A percentile compares a stretch with the other conserved stretches of the same genome.
Evolutionary conservation across 2,888 invertebrate genomes (phyloP).

Genomic region (Trachelus stipa): DNA sequence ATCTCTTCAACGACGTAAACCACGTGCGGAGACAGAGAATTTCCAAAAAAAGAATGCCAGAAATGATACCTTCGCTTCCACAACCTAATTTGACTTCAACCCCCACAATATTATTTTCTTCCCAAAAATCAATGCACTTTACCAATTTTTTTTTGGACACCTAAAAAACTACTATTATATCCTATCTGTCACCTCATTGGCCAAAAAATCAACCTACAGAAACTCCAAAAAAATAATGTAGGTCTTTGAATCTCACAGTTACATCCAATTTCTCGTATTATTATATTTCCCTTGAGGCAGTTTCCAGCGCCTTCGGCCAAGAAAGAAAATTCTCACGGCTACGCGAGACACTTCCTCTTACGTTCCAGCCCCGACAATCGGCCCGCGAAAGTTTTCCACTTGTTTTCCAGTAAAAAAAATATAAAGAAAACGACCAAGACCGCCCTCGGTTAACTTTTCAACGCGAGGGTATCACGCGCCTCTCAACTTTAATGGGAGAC

Average conservation of each 20-base stretch:
- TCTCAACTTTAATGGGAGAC: slow-evolving; percentile 53
- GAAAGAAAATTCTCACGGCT: background rate
- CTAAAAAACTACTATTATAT: background rate
- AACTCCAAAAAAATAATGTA: slow-evolving; percentile 43
- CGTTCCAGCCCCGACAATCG: background rate
- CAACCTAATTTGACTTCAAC: background rate
- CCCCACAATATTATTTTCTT: background rate
- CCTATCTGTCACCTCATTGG: background rate
- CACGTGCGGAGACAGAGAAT: slow-evolving; percentile 28
- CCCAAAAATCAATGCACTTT: too few relatives aligned
- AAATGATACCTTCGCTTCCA: background rate
- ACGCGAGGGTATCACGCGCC: slow-evolving; percentile 20
- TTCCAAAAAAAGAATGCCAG: background rate
- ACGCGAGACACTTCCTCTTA: background rate
- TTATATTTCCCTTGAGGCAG: slow-evolving; percentile 47
- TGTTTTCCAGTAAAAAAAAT: slow-evolving; percentile 26
- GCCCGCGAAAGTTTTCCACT: slow-evolving; percentile 36
- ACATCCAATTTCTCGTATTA: slow-evolving; percentile 45
- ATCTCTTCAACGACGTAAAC: slow-evolving; percentile 42
- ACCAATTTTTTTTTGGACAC: too few relatives aligned
- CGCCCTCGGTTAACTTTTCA: slow-evolving; percentile 44
- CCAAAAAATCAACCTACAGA: background rate
- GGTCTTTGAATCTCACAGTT: slow-evolving; percentile 50
- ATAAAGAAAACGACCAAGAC: background rate
- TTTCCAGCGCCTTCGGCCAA: slow-evolving; percentile 18